Conservation (phyloP, 2,113 vertebrate species). For the Cyphomyrus discorhynchus region DNA sequence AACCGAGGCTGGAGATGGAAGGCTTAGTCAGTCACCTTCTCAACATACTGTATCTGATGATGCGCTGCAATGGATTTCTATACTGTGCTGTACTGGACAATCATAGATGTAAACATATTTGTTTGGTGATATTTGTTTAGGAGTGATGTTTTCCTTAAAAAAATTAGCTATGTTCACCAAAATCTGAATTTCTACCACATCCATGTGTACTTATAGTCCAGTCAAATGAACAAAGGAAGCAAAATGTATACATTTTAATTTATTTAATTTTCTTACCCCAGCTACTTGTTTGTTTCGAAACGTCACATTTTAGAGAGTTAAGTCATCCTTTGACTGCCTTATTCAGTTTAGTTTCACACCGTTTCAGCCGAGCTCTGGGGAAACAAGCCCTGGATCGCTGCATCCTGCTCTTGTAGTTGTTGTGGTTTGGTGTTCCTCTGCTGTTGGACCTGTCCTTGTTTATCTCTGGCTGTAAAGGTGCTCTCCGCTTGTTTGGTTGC, state of each 20-base stretch:
- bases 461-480: background rate
- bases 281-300: background rate
- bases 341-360: background rate
- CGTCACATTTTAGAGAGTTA: background rate
- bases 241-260: no score
- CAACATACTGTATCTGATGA: background rate
- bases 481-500: background rate
- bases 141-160: background rate
- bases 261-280: no score
- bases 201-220: background rate
- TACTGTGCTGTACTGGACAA: background rate
- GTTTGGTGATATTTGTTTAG: background rate
- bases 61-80: background rate
- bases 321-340: background rate
- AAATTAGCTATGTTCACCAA: background rate
- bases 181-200: background rate
- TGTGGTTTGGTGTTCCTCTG: background rate
- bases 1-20: background rate
- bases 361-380: background rate
- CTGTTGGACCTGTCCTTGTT: background rate
- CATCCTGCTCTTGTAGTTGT: background rate
- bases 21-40: background rate
- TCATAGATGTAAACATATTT: background rate
- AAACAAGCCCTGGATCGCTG: background rate
- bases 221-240: no score